Percentiles rank a stretch among this genome's conserved stretches.
These are phyloP conservation scores for Archivesica marissinica DNA, from an alignment of 1,140 invertebrate species.

Conservation along the genomic window DNA sequence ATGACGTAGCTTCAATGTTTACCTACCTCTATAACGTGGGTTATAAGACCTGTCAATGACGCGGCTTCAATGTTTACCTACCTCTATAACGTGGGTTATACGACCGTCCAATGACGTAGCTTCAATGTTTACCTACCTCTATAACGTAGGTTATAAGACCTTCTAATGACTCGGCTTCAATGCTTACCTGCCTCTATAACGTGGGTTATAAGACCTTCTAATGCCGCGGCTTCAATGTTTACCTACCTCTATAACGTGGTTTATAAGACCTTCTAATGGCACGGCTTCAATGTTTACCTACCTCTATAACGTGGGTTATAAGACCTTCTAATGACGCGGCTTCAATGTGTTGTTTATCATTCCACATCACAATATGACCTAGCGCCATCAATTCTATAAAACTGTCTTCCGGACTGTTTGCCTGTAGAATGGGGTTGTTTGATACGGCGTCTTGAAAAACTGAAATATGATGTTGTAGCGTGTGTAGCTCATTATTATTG, in stretches of 20 bases:
- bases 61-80: too few relatives aligned
- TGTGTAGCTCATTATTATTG: background rate
- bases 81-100: too few relatives aligned
- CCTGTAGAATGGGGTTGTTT: conserved; percentile 75
- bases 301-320: conserved; percentile 81
- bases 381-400: conserved; percentile 83
- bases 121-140: too few relatives aligned
- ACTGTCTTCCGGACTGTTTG: conserved; percentile 81
- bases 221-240: conserved; percentile 78
- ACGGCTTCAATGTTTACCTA: conserved; percentile 36
- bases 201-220: conserved; percentile 80
- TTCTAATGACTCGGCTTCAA: too few relatives aligned
- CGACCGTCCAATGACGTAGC: too few relatives aligned
- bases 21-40: too few relatives aligned
- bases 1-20: too few relatives aligned
- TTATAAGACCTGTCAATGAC: too few relatives aligned
- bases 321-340: conserved; percentile 82
- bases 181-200: too few relatives aligned
- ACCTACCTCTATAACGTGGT: too few relatives aligned
- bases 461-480: conserved; percentile 61
- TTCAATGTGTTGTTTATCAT: conserved; percentile 75
- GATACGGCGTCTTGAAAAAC: conserved; percentile 75
- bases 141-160: too few relatives aligned
- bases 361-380: conserved; percentile 78
- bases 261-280: background rate